Percentiles rank a stretch among this genome's conserved stretches.
These are phyloP conservation scores for Apotomis capreana DNA, from an alignment of 2,888 invertebrate species.

Conservation along the genomic window DNA sequence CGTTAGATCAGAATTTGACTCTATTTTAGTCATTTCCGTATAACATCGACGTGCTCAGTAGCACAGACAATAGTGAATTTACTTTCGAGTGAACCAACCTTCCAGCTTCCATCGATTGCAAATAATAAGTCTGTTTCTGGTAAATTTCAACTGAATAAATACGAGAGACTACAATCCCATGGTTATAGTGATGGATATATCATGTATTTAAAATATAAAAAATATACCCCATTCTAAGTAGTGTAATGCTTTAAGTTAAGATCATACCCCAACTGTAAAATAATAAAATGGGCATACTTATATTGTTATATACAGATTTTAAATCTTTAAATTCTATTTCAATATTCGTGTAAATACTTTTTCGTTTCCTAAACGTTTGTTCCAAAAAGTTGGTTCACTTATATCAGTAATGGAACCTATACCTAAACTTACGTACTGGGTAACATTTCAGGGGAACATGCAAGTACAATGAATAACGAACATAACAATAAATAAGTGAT, in stretches of 20 bases:
- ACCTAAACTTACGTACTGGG: conserved; percentile 24
- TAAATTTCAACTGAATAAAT: no score
- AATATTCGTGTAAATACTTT: background rate
- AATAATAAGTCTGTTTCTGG: no score
- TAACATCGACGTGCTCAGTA: background rate
- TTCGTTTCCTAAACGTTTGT: background rate
- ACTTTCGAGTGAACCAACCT: no score
- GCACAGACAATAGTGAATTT: no score
- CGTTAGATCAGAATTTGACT: background rate
- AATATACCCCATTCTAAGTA: no score
- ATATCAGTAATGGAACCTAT: conserved; percentile 7
- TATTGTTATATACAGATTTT: background rate
- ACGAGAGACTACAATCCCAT: no score
- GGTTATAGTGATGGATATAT: no score
- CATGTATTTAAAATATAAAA: no score
- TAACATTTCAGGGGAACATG: conserved; percentile 18
- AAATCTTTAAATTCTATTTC: background rate
- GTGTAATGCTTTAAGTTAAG: no score
- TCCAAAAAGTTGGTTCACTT: background rate
- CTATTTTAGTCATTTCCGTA: background rate
- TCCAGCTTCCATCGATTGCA: no score
- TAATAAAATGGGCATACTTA: no score
- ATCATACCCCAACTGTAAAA: no score
- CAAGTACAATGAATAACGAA: background rate
- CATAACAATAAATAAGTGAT: conserved; percentile 14